Conservation (phyloP, 2,888 invertebrate species). For the Habrosyne pyritoides region DNA sequence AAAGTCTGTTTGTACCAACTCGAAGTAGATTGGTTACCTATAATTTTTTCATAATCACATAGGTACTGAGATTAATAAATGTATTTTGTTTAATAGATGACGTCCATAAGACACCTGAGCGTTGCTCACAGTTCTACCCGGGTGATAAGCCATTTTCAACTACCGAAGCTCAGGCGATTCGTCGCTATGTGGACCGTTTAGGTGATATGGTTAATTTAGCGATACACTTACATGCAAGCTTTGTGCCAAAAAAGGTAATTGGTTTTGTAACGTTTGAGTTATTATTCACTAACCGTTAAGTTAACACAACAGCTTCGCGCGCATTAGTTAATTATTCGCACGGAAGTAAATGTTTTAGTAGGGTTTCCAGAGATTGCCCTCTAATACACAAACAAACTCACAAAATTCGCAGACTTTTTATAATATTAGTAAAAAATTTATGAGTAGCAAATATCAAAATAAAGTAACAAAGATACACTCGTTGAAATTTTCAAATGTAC, state of each 20-base stretch:
- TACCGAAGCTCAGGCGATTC: slow-evolving; percentile 65
- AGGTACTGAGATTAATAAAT: too few species aligned
- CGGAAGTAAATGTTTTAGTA: too few species aligned
- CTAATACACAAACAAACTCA: too few species aligned
- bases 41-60: too few species aligned
- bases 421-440: too few species aligned
- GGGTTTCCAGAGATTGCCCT: too few species aligned
- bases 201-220: slow-evolving; percentile 59
- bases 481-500: too few species aligned
- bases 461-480: too few species aligned
- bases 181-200: slow-evolving; percentile 59
- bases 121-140: slow-evolving; percentile 70
- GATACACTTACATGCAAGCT: slow-evolving; percentile 73
- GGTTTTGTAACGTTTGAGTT: not conserved
- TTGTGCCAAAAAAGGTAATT: slow-evolving; percentile 68
- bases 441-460: too few species aligned
- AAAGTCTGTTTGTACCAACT: not conserved
- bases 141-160: slow-evolving; percentile 69
- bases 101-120: slow-evolving; percentile 61
- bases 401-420: too few species aligned
- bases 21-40: not conserved
- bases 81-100: slow-evolving; percentile 53
- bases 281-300: not conserved
- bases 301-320: too few species aligned
- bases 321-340: too few species aligned